A percentile compares a stretch with the other conserved stretches of the same genome.
Evolutionary conservation across 2,888 invertebrate species (phyloP).

Genomic region (Epinotia demarniana): DNA sequence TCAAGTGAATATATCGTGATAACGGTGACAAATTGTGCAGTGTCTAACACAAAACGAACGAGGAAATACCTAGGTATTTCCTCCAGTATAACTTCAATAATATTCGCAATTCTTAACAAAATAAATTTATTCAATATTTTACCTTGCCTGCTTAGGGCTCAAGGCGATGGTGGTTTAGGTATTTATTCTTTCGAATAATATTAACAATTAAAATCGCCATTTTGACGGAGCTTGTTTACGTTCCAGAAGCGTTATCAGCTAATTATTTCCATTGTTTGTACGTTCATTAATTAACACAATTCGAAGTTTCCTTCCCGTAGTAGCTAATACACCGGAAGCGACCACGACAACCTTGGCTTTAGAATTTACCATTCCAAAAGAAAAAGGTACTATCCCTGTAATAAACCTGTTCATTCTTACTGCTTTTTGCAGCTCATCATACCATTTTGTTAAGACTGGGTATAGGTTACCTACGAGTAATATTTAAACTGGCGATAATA

Average conservation of each 20-base stretch:
- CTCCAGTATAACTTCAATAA: too few species aligned
- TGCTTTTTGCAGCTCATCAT: not conserved
- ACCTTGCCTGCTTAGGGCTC: too few species aligned
- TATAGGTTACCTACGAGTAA: not conserved
- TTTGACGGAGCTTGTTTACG: slow-evolving; percentile 4
- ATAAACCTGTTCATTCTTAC: not conserved
- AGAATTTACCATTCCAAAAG: slow-evolving; percentile 8
- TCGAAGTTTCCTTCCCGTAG: slow-evolving; percentile 22
- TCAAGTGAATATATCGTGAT: too few species aligned
- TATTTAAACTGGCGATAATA: slow-evolving; percentile 12
- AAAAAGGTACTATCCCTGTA: slow-evolving; percentile 2
- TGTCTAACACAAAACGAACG: too few species aligned
- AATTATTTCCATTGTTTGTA: slow-evolving; percentile 23
- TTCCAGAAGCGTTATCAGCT: slow-evolving; percentile 7
- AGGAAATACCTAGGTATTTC: too few species aligned
- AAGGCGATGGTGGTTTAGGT: too few species aligned
- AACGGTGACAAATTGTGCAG: too few species aligned
- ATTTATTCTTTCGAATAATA: not conserved
- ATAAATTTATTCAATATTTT: too few species aligned
- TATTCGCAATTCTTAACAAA: too few species aligned
- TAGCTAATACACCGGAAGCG: slow-evolving; percentile 25
- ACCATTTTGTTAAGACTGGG: slow-evolving; percentile 1
- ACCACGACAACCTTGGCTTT: slow-evolving; percentile 27
- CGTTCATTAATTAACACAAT: slow-evolving; percentile 32
- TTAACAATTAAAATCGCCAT: slow-evolving; percentile 11